Conservation (phyloP, 1,140 invertebrate species). For the Stegodyphus mimosarum region DNA sequence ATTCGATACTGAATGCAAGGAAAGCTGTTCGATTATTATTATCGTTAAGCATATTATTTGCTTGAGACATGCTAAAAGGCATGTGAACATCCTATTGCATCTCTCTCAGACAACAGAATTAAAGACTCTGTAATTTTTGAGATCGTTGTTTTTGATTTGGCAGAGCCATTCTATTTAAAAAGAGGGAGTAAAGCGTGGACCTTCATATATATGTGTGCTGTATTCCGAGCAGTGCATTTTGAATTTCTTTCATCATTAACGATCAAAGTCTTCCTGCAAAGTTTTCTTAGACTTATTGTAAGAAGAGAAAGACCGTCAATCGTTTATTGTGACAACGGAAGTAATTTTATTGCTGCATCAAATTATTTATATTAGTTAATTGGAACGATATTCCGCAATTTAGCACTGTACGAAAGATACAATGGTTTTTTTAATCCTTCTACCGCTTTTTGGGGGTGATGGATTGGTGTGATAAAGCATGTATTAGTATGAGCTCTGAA, state of each 20-base stretch:
- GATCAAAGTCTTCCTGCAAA: constrained; percentile 16
- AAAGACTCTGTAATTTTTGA: constrained; percentile 9
- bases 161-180: constrained; percentile 63
- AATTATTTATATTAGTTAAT: constrained; percentile 22
- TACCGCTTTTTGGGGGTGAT: neutral
- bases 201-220: constrained; percentile 68
- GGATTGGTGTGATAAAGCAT: neutral
- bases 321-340: constrained; percentile 61
- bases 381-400: neutral
- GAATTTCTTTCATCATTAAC: constrained; percentile 3
- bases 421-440: neutral
- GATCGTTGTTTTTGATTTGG: constrained; percentile 8
- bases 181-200: constrained; percentile 68
- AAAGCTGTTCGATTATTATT: neutral
- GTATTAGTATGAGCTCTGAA: neutral
- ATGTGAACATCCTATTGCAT: neutral
- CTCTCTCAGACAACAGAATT: constrained; percentile 1
- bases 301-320: constrained; percentile 39
- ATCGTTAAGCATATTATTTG: neutral
- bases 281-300: constrained; percentile 14
- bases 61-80: neutral
- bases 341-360: constrained; percentile 20
- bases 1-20: constrained; percentile 21
- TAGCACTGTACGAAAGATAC: neutral
- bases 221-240: constrained; percentile 68